These are phyloP conservation scores for Macropus fuliginosus DNA, from an alignment of 2,797 vertebrate genomes.

Conservation along the genomic window DNA sequence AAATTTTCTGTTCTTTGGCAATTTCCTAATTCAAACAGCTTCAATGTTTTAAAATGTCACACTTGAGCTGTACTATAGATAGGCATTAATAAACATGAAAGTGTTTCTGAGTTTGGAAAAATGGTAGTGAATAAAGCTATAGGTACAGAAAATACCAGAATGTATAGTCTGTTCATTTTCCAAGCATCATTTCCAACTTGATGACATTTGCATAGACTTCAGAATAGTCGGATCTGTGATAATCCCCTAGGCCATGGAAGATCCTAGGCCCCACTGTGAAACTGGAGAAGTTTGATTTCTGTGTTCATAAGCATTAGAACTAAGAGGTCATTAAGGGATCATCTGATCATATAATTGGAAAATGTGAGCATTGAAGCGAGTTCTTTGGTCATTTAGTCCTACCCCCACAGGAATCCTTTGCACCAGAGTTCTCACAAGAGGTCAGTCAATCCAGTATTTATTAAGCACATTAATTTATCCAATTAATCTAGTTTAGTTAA, in stretches of 20 bases:
- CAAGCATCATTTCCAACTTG: rapidly evolving
- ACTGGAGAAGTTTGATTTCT: not conserved
- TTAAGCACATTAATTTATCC: not conserved
- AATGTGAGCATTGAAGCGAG: not conserved
- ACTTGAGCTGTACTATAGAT: not conserved
- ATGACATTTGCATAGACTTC: not conserved
- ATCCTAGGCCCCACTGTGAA: not conserved
- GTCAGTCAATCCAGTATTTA: not conserved
- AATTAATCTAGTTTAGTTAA: not conserved
- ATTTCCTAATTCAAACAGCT: conserved; percentile 45
- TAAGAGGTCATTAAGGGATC: not conserved
- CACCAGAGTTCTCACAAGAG: not conserved
- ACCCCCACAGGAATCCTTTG: not conserved
- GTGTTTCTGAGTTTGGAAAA: conserved; percentile 21
- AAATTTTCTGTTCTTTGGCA: conserved; percentile 26
- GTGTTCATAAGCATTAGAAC: not conserved
- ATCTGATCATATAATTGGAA: not conserved
- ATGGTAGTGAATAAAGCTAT: not conserved
- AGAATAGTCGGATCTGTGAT: not conserved
- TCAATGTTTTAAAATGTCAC: conserved; percentile 36
- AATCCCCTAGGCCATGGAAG: not conserved
- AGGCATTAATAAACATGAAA: conserved; percentile 53
- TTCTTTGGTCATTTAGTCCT: not conserved
- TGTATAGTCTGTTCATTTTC: not conserved
- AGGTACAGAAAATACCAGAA: not conserved